Evolutionary conservation across 2,113 vertebrate genomes (phyloP).

Genomic region (Podiceps cristatus): DNA sequence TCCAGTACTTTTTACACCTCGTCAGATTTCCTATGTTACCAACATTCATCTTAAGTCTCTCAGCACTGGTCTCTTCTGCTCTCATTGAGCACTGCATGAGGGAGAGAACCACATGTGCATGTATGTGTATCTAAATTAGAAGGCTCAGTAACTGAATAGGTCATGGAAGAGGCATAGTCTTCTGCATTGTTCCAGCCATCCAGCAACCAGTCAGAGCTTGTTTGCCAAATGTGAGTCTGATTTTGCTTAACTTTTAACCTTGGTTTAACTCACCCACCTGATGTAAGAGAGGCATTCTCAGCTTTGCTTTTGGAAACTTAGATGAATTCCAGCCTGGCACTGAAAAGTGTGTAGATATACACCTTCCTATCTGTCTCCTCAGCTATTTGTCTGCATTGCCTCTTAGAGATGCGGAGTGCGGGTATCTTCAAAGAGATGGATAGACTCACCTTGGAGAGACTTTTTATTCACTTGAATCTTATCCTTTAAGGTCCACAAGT

Average conservation of each 20-base stretch:
- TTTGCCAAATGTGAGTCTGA: not conserved
- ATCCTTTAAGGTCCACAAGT: not conserved
- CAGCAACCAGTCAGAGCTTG: not conserved
- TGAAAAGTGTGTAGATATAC: not conserved
- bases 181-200: not conserved
- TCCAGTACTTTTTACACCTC: not conserved
- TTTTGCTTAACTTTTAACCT: not conserved
- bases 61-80: not conserved
- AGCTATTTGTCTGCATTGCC: not conserved
- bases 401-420: not conserved
- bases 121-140: not conserved
- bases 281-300: not conserved
- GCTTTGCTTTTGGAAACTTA: not conserved
- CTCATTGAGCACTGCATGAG: not conserved
- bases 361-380: not conserved
- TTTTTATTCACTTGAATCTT: not conserved
- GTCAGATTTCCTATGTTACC: not conserved
- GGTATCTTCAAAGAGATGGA: not conserved
- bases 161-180: not conserved
- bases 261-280: not conserved
- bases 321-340: not conserved
- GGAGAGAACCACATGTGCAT: rapidly evolving
- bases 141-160: not conserved
- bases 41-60: not conserved
- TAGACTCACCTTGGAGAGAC: not conserved